A percentile compares a stretch with the other conserved stretches of the same genome.
These are phyloP conservation scores for Chrysolina oricalcia DNA, from an alignment of 2,888 invertebrate genomes.

Conservation along the genomic window DNA sequence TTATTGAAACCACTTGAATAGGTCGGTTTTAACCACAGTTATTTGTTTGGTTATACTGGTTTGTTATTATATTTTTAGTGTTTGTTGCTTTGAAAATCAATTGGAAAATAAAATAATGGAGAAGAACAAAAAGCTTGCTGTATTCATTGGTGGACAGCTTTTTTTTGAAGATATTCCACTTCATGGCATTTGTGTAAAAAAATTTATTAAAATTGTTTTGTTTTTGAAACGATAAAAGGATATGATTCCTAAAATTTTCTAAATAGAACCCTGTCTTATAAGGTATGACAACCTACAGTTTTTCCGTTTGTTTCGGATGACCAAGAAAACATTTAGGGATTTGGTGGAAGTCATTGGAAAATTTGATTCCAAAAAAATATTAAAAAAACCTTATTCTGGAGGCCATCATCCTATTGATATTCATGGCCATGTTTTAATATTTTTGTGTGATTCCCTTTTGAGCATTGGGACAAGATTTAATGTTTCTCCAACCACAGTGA, in stretches of 20 bases:
- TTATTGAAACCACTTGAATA: no score
- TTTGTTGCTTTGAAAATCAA: no score
- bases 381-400: neutral
- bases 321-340: neutral
- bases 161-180: constrained; percentile 5
- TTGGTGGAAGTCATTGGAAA: neutral
- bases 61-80: no score
- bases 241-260: neutral
- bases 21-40: no score
- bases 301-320: neutral
- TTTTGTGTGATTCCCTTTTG: constrained; percentile 6
- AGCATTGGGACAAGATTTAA: constrained; percentile 17
- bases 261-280: neutral
- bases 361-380: neutral
- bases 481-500: constrained; percentile 14
- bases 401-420: neutral
- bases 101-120: constrained; percentile 14
- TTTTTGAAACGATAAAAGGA: neutral
- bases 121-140: neutral
- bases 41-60: no score
- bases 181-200: neutral
- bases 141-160: neutral
- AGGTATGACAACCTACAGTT: neutral
- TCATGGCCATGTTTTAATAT: neutral
- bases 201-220: neutral